phyloP scores from a whole-genome alignment of 2,113 vertebrate genomes.

The Melanocharis versteri region DNA sequence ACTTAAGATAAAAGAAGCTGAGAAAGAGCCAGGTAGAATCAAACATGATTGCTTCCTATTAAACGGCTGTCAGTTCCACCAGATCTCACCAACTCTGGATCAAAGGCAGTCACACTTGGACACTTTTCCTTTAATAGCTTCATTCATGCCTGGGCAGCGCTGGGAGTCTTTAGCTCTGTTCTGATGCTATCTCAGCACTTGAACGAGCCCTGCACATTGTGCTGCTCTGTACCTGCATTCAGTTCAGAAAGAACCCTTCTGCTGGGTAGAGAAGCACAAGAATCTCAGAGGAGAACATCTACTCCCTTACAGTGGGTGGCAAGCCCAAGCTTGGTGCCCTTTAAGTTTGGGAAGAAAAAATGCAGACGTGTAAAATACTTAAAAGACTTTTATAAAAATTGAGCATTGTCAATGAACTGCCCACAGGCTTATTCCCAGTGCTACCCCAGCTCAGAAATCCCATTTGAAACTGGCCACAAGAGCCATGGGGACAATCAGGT shows the following conservation, averaged over 20 bases:
- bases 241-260: not conserved
- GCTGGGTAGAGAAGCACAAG: not conserved
- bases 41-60: slow-evolving; percentile 19
- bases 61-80: slow-evolving; percentile 28
- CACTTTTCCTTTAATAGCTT: slow-evolving; percentile 10
- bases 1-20: slow-evolving; percentile 23
- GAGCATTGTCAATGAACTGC: not conserved
- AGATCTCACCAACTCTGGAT: not conserved
- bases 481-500: not conserved
- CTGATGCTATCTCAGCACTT: not conserved
- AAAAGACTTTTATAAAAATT: not conserved
- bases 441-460: not conserved
- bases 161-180: not conserved
- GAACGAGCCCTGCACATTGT: not conserved
- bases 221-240: not conserved
- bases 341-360: not conserved
- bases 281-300: not conserved
- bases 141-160: not conserved
- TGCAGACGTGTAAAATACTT: fast-evolving
- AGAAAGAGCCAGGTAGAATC: not conserved
- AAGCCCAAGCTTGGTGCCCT: not conserved
- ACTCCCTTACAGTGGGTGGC: not conserved
- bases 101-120: slow-evolving; percentile 51
- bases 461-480: not conserved
- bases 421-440: not conserved